phyloP scores from a whole-genome alignment of 35 echinoderm and acorn worm species.

The Lytechinus variegatus region DNA sequence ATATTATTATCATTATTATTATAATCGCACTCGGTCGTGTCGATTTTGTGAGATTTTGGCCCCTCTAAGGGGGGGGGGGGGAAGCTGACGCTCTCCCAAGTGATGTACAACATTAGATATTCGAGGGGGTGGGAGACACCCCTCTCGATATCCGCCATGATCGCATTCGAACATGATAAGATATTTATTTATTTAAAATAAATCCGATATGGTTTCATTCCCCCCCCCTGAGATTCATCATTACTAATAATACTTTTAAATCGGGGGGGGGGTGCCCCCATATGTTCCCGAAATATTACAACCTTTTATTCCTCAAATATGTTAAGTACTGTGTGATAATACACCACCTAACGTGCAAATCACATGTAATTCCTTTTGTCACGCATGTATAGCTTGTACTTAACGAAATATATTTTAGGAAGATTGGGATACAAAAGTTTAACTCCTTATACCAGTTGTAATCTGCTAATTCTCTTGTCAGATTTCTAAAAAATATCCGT shows the following conservation, averaged over 20 bases:
- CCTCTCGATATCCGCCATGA: too few species aligned
- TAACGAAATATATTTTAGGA: background rate
- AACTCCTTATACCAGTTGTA: background rate
- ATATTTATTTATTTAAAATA: too few species aligned
- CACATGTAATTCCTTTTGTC: background rate
- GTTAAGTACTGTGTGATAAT: conserved; percentile 10
- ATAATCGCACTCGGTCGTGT: too few species aligned
- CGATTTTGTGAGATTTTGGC: too few species aligned
- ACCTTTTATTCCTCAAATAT: background rate
- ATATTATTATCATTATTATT: too few species aligned
- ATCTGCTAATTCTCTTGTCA: conserved; percentile 45
- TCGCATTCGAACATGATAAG: too few species aligned
- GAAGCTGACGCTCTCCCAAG: too few species aligned
- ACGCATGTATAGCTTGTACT: background rate
- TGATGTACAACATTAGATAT: too few species aligned
- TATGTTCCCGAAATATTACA: background rate
- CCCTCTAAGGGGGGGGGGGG: too few species aligned
- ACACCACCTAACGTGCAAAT: background rate
- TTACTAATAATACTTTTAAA: background rate
- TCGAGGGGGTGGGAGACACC: too few species aligned
- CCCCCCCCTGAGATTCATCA: background rate
- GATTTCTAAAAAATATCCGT: conserved; percentile 37
- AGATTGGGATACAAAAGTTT: background rate
- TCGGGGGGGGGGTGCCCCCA: background rate
- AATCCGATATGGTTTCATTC: too few species aligned